Evolutionary conservation across 2,797 vertebrate species (phyloP), one percentile per base, ranked within the genome.

Genomic region (Poeciliopsis gracilis): DNA sequence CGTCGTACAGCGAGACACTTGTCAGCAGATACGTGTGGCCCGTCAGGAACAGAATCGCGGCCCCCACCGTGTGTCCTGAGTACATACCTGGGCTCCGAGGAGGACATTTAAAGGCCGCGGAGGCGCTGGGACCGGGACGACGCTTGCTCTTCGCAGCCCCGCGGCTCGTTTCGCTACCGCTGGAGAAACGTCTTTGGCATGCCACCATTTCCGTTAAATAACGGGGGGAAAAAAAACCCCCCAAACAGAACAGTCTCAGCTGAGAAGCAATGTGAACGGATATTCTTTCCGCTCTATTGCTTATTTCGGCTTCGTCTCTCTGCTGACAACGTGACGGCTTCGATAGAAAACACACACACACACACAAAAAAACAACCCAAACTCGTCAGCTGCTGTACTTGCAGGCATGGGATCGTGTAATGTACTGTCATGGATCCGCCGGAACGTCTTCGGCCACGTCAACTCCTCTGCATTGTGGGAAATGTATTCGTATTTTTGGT

Each of bases 351-450:
- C 36, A 38, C 36, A 38, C 36, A 38, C 36, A 38, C 36, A 38
- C 36, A 38, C 4, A 36, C 0, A 36, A 1, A 49, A 1, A 38
- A 28, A 4, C 7, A 0, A 59, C 18, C 16, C 30, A 33, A 51
- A 23, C 10, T 51, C 28, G 18, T 23, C 47, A 73, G 20, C 72
- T 73, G 72, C 77, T 78, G 55, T 25, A 75, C 86, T 70, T 46
- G 66, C 23, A 55, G 63, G 77, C 86, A 78, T 84, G 84, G 78
- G 83, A n/a, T 41, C 76, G 82, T 77, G 71, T 25, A 49, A 51
- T 16, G 16, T 55, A 90, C 83, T 87, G 85, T 92, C 87, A 90
- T 90, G 90, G 93, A 87, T 86, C 84, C 84, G 71, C 84, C 61
- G 72, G 73, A 66, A 86, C 81, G 77, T 88, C 53, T 20, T 45